These are phyloP conservation scores for Rhopalosiphum padi DNA, from an alignment of 1,140 invertebrate species.

Conservation along the genomic window DNA sequence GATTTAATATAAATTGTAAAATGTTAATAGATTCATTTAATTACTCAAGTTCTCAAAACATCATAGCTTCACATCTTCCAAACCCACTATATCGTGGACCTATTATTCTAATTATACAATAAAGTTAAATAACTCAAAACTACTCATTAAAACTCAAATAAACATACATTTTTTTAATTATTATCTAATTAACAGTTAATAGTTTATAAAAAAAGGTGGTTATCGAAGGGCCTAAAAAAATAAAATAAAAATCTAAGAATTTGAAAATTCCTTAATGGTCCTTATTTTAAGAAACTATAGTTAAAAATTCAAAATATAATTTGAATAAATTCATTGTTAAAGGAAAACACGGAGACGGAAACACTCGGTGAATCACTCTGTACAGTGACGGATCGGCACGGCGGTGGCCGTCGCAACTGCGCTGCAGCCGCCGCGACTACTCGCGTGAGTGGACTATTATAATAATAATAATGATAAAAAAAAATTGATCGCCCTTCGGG, in stretches of 20 bases:
- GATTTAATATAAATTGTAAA: background rate
- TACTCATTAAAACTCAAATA: background rate
- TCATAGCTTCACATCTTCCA: background rate
- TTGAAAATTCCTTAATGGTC: no score
- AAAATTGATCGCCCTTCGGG: constrained; percentile 55
- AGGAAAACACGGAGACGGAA: background rate
- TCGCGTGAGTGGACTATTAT: constrained; percentile 41
- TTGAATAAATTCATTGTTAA: background rate
- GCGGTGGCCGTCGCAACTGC: background rate
- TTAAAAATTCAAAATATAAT: background rate
- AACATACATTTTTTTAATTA: background rate
- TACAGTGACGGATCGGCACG: background rate
- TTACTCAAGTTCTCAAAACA: background rate
- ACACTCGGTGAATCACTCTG: background rate
- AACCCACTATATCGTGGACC: background rate
- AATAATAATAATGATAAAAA: constrained; percentile 49
- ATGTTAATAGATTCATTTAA: background rate
- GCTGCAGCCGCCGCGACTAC: background rate
- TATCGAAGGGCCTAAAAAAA: no score
- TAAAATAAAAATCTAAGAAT: background rate
- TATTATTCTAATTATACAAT: background rate
- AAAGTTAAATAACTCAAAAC: background rate
- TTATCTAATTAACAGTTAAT: no score
- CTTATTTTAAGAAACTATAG: no score
- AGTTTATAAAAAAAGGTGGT: background rate